Evolutionary conservation across 2,888 invertebrate species (phyloP).

Genomic region (Lasioglossum villosulum): DNA sequence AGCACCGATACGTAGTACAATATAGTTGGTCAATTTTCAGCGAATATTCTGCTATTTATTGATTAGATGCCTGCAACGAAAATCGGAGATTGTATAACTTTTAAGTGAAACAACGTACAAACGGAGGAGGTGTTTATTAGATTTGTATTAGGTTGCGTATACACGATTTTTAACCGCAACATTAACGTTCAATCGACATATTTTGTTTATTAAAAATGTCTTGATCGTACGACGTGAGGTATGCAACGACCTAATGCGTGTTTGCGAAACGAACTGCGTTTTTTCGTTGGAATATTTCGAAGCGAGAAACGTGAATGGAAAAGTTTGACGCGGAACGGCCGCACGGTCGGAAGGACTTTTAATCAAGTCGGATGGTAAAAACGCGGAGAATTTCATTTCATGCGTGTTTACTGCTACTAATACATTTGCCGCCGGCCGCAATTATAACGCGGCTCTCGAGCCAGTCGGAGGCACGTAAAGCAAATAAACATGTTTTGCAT

Average conservation of each 20-base stretch:
- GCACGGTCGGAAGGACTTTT: background rate
- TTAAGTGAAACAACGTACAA: background rate
- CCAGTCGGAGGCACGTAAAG: background rate
- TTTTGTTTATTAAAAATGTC: background rate
- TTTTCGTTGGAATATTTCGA: background rate
- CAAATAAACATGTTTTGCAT: constrained; percentile 5
- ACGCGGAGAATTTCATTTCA: background rate
- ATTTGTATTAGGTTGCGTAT: background rate
- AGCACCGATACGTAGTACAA: background rate
- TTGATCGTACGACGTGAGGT: too few relatives aligned
- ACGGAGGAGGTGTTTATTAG: background rate
- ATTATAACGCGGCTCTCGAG: background rate
- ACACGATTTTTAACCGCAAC: background rate
- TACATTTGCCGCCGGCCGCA: background rate
- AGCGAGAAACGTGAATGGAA: background rate
- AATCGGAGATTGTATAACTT: background rate
- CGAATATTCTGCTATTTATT: background rate
- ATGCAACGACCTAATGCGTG: background rate
- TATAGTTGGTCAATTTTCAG: background rate
- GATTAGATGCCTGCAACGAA: too few relatives aligned
- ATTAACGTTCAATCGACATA: background rate
- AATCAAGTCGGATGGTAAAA: constrained; percentile 4
- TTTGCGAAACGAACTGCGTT: background rate
- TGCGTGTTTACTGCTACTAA: constrained; percentile 3
- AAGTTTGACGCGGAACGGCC: background rate